phyloP scores from a whole-genome alignment of 2,797 vertebrate genomes.

The Micromesistius poutassou region DNA sequence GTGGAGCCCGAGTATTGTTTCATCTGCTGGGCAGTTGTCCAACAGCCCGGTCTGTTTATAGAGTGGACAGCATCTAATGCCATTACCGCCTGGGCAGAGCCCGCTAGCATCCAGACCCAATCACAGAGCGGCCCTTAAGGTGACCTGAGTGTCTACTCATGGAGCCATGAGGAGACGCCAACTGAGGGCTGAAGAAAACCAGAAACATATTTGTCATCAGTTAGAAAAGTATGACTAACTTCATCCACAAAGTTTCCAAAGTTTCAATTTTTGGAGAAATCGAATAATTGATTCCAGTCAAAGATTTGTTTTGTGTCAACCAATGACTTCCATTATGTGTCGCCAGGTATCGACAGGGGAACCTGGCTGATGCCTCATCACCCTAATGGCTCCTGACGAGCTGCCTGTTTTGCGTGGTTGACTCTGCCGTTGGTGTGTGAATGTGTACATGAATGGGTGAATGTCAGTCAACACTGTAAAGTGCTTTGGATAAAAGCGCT shows the following conservation, averaged over 20 bases:
- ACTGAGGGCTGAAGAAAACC: not conserved
- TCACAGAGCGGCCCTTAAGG: slow-evolving; percentile 51
- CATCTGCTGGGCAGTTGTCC: slow-evolving; percentile 15
- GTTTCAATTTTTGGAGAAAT: not conserved
- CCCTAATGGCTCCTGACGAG: too few species aligned
- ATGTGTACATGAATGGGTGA: too few species aligned
- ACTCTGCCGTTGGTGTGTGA: too few species aligned
- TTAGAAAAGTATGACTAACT: not conserved
- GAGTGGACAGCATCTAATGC: slow-evolving; percentile 52
- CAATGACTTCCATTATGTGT: not conserved
- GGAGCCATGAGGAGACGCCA: not conserved
- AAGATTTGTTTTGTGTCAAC: not conserved
- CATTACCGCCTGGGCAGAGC: slow-evolving; percentile 49
- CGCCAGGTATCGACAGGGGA: not conserved
- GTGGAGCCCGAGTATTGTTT: slow-evolving; percentile 9
- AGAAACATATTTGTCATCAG: not conserved
- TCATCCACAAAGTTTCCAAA: not conserved
- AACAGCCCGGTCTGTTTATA: slow-evolving; percentile 27
- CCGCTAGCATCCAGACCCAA: slow-evolving; percentile 51
- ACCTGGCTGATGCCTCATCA: not conserved
- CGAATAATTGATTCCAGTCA: not conserved
- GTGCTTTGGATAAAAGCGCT: too few species aligned
- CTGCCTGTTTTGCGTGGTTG: too few species aligned
- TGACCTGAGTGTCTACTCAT: not conserved
- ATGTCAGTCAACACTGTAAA: too few species aligned